Conservation (phyloP, 2,113 vertebrate genomes). For the Nesoenas mayeri region DNA sequence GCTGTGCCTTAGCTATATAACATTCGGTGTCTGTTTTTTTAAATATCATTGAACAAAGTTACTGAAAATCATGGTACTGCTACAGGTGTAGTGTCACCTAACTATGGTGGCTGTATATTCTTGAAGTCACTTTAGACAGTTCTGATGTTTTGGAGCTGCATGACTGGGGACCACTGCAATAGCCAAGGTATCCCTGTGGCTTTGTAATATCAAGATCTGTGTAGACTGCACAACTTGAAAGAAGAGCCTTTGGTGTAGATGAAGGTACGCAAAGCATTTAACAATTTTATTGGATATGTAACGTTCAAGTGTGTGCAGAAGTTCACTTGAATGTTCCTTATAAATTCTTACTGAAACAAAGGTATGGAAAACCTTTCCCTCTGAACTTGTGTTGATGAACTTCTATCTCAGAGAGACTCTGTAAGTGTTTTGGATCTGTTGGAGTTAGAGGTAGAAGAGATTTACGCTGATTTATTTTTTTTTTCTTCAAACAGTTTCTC, state of each 20-base stretch:
- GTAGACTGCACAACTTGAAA: not conserved
- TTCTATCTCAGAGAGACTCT: not conserved
- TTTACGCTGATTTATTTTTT: not conserved
- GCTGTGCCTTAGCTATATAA: not conserved
- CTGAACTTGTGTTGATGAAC: not conserved
- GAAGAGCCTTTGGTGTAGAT: not conserved
- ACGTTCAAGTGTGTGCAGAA: not conserved
- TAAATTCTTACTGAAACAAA: not conserved
- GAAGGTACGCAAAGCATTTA: not conserved
- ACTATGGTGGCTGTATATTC: not conserved
- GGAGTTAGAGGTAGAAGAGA: not conserved
- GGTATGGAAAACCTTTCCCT: not conserved
- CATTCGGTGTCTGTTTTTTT: not conserved
- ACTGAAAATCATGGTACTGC: not conserved
- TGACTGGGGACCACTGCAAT: not conserved
- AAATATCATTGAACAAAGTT: not conserved
- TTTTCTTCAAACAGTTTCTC: not conserved
- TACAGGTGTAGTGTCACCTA: not conserved
- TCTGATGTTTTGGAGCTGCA: not conserved
- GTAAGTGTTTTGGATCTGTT: not conserved
- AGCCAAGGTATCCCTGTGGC: not conserved
- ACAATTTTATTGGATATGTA: fast-evolving
- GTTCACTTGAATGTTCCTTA: not conserved
- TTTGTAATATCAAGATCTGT: not conserved
- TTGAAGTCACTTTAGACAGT: not conserved